A percentile compares a stretch with the other conserved stretches of the same genome.
phyloP scores from a whole-genome alignment of 2,888 invertebrate species.

The Rotaria magnacalcarata region DNA sequence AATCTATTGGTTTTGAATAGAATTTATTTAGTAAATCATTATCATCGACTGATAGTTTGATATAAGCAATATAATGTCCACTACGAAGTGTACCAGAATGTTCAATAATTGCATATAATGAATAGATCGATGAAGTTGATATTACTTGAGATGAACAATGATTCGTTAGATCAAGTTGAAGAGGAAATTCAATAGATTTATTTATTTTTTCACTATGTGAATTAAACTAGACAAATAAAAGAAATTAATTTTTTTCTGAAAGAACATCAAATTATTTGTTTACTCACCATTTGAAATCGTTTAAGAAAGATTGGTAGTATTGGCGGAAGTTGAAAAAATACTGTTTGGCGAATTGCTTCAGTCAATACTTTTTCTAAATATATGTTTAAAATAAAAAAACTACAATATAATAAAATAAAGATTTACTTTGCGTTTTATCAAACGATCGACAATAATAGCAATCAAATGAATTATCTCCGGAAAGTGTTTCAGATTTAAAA shows the following conservation, averaged over 20 bases:
- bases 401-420: neutral
- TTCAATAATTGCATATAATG: conserved; percentile 26
- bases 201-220: conserved; percentile 22
- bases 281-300: conserved; percentile 22
- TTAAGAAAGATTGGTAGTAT: conserved; percentile 11
- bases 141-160: neutral
- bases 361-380: conserved; percentile 9
- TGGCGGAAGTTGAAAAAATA: conserved; percentile 21
- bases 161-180: conserved; percentile 20
- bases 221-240: neutral
- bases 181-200: neutral
- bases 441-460: conserved; percentile 35
- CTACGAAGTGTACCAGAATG: conserved; percentile 16
- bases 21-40: neutral
- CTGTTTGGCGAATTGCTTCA: conserved; percentile 14
- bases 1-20: neutral
- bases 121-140: neutral
- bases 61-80: conserved; percentile 27
- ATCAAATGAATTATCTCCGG: conserved; percentile 28
- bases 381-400: neutral
- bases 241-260: no score
- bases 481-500: neutral
- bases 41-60: neutral
- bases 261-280: no score
- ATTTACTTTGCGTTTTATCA: neutral